Percentiles rank a stretch among this genome's conserved stretches.
Conservation (phyloP, 2,888 invertebrate genomes). For the Stratiomys singularior region DNA sequence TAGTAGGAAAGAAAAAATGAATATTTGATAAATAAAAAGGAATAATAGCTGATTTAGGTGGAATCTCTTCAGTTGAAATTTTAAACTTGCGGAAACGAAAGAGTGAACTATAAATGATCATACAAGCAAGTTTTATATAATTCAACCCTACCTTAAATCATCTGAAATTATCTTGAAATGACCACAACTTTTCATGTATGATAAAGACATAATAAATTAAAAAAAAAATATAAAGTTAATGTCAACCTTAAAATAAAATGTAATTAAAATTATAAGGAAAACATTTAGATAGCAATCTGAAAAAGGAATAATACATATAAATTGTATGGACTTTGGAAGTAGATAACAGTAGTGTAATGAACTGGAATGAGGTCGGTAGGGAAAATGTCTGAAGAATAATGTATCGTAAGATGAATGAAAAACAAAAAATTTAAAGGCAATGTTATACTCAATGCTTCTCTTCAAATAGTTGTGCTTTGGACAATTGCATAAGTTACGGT, state of each 20-base stretch:
- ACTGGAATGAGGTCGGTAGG: too few species aligned
- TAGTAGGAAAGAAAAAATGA: too few species aligned
- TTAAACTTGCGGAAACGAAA: neutral
- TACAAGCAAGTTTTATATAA: neutral
- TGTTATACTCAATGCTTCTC: too few species aligned
- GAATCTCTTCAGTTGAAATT: neutral
- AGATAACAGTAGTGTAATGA: too few species aligned
- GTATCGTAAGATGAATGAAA: too few species aligned
- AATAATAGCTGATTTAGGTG: too few species aligned
- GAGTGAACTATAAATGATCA: too few species aligned
- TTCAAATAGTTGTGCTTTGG: too few species aligned
- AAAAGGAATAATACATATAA: conserved; percentile 3
- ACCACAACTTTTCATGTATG: conserved; percentile 20
- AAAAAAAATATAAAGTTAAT: conserved; percentile 16
- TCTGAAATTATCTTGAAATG: too few species aligned
- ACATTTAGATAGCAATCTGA: conserved; percentile 37
- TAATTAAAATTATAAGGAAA: conserved; percentile 1
- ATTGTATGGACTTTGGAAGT: neutral
- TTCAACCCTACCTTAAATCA: conserved; percentile 23
- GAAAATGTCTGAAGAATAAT: too few species aligned
- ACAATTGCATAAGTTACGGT: too few species aligned
- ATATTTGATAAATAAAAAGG: neutral
- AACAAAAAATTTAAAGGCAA: too few species aligned
- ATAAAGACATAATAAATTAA: conserved; percentile 13
- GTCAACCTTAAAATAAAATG: conserved; percentile 16